phyloP scores from a whole-genome alignment of 2,797 vertebrate species.

The Notolabrus celidotus region DNA sequence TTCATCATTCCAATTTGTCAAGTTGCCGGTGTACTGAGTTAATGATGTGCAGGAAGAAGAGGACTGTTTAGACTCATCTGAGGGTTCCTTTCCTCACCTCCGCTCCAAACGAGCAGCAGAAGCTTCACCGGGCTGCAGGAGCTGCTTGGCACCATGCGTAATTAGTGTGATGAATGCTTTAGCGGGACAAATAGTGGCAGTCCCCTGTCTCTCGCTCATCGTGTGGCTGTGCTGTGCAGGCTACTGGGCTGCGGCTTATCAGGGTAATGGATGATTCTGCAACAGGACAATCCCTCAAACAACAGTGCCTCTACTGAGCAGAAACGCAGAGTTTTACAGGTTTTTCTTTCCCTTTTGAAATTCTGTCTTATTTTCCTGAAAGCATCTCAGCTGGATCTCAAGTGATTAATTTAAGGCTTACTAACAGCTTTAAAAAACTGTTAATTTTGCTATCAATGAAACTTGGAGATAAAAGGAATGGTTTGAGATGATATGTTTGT shows the following conservation, averaged over 20 bases:
- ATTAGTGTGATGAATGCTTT: constrained; percentile 84
- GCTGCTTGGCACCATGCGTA: constrained; percentile 78
- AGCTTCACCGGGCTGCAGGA: constrained; percentile 64
- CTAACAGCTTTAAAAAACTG: constrained; percentile 13
- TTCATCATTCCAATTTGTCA: constrained; percentile 84
- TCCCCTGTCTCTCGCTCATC: constrained; percentile 75
- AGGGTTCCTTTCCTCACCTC: constrained; percentile 70
- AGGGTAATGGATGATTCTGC: constrained; percentile 80
- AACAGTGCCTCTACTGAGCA: constrained; percentile 54
- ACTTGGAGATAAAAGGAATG: constrained; percentile 1
- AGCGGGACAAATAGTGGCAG: constrained; percentile 80
- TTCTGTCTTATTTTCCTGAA: neutral
- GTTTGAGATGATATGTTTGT: constrained; percentile 1
- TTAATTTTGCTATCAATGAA: neutral
- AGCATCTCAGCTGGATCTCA: constrained; percentile 25
- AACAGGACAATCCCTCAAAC: constrained; percentile 70
- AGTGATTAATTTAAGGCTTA: constrained; percentile 28
- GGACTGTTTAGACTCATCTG: constrained; percentile 72
- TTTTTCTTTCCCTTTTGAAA: neutral
- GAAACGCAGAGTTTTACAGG: constrained; percentile 26
- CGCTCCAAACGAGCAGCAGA: constrained; percentile 70
- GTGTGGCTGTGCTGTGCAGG: constrained; percentile 74
- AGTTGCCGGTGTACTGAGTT: constrained; percentile 67
- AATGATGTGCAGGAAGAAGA: constrained; percentile 71
- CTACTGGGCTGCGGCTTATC: constrained; percentile 76